phyloP scores from a whole-genome alignment of 2,797 vertebrate species.

The Eurystomus glaucurus region DNA sequence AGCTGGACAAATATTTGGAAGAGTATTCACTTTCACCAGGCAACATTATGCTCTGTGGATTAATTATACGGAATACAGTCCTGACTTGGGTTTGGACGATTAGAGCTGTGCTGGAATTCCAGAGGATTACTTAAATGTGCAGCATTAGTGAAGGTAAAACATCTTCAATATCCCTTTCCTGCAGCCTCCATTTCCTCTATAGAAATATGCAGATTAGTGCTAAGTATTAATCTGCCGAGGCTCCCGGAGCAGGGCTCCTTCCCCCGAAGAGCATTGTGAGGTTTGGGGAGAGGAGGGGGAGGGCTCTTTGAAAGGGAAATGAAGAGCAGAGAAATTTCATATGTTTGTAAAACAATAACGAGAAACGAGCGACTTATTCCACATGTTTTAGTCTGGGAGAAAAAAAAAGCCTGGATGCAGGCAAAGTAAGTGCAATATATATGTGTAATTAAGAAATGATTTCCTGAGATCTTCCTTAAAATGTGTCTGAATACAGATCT shows the following conservation, averaged over 20 bases:
- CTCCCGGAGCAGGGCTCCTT: slow-evolving; percentile 16
- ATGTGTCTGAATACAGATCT: slow-evolving; percentile 77
- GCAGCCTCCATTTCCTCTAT: slow-evolving; percentile 66
- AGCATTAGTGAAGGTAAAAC: slow-evolving; percentile 72
- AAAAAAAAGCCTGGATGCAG: neutral
- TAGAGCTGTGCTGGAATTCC: slow-evolving; percentile 70
- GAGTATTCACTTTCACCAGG: slow-evolving; percentile 21
- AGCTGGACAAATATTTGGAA: slow-evolving; percentile 55
- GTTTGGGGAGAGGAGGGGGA: slow-evolving; percentile 28
- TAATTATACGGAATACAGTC: slow-evolving; percentile 49
- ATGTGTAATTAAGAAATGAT: slow-evolving; percentile 83
- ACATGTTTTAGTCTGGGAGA: neutral
- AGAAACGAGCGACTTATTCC: neutral
- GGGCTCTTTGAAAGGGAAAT: neutral
- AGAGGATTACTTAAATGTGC: slow-evolving; percentile 70
- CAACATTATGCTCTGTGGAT: slow-evolving; percentile 61
- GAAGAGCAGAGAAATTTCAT: slow-evolving; percentile 12
- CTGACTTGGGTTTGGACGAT: slow-evolving; percentile 52
- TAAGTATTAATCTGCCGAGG: slow-evolving; percentile 66
- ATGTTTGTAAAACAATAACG: slow-evolving; percentile 34
- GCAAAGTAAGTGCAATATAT: slow-evolving; percentile 69
- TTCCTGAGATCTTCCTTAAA: slow-evolving; percentile 77
- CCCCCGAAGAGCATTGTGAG: slow-evolving; percentile 1
- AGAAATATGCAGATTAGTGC: slow-evolving; percentile 69
- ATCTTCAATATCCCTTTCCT: slow-evolving; percentile 61